Conservation (phyloP, 2,888 invertebrate genomes). For the Hermaeophaga mercurialis region DNA sequence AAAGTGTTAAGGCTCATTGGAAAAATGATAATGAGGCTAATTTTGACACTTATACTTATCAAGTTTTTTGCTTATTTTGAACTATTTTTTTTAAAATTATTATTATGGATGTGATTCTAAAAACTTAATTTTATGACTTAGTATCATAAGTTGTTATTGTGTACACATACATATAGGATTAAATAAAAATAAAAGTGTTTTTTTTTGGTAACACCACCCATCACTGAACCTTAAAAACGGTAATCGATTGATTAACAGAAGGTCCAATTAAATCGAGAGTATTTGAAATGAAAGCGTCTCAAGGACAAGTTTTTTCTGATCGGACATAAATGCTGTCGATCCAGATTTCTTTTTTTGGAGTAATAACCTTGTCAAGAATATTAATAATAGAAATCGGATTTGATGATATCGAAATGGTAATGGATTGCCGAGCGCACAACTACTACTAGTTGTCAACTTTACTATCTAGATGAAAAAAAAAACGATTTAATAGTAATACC, state of each 20-base stretch:
- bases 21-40: too few relatives aligned
- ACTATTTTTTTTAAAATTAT: too few relatives aligned
- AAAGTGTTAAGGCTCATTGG: background rate
- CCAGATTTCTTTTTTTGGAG: slow-evolving; percentile 32
- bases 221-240: slow-evolving; percentile 27
- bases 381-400: slow-evolving; percentile 28
- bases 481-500: background rate
- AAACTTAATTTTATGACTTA: too few relatives aligned
- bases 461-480: slow-evolving; percentile 7
- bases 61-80: too few relatives aligned
- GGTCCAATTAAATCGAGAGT: slow-evolving; percentile 33
- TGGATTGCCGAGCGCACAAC: slow-evolving; percentile 16
- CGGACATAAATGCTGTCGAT: slow-evolving; percentile 11
- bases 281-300: slow-evolving; percentile 34
- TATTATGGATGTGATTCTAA: too few relatives aligned
- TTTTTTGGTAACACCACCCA: background rate
- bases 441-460: slow-evolving; percentile 13
- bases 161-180: too few relatives aligned
- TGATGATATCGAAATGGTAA: slow-evolving; percentile 21
- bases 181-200: background rate
- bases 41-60: too few relatives aligned
- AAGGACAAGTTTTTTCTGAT: slow-evolving; percentile 29
- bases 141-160: too few relatives aligned
- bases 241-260: slow-evolving; percentile 30
- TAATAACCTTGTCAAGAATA: slow-evolving; percentile 26